Evolutionary conservation across 2,797 vertebrate genomes (phyloP).

Genomic region (Malurus splendens): DNA sequence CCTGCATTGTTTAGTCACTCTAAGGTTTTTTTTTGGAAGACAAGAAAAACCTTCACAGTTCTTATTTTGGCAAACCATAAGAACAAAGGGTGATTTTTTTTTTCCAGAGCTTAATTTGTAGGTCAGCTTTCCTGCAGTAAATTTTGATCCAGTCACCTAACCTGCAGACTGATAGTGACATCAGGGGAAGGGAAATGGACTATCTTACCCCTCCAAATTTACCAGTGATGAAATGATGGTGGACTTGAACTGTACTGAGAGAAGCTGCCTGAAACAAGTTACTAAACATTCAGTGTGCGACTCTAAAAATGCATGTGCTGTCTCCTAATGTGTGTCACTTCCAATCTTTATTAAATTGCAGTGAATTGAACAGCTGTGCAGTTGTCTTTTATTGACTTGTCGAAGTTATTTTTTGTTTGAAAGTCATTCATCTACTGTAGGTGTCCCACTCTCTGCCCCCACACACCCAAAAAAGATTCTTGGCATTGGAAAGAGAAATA

Average conservation of each 20-base stretch:
- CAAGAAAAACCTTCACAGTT: not conserved
- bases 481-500: not conserved
- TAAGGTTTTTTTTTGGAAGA: not conserved
- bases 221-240: not conserved
- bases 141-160: not conserved
- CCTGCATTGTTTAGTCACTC: not conserved
- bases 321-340: not conserved
- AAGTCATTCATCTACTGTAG: not conserved
- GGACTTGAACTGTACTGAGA: not conserved
- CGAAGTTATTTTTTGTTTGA: not conserved
- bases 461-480: not conserved
- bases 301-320: not conserved
- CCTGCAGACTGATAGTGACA: not conserved
- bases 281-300: not conserved
- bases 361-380: constrained; percentile 19
- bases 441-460: not conserved
- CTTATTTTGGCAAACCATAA: not conserved
- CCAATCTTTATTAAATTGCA: constrained; percentile 2
- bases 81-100: not conserved
- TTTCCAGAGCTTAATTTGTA: not conserved
- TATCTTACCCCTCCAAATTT: not conserved
- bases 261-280: not conserved
- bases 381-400: constrained; percentile 22
- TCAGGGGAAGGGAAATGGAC: not conserved
- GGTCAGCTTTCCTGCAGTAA: not conserved